These are phyloP conservation scores for Oreochromis tanganicae DNA, from an alignment of 2,113 vertebrate species.

Conservation along the genomic window DNA sequence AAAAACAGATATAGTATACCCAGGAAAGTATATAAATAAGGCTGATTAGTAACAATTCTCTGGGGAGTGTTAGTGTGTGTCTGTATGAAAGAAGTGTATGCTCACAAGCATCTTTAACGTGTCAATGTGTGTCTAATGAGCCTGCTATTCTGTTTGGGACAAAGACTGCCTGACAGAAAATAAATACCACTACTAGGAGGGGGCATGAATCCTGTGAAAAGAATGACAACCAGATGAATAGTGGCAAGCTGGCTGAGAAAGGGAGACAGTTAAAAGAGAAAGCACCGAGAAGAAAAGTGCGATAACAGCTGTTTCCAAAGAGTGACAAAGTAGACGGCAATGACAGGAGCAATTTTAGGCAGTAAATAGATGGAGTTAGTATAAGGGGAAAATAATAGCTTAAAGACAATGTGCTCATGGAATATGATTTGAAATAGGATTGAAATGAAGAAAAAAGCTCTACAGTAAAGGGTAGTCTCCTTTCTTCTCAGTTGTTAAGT, in stretches of 20 bases:
- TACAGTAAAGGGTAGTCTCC: fast-evolving
- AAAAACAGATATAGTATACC: not conserved
- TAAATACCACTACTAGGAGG: constrained; percentile 41
- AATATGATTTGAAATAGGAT: not conserved
- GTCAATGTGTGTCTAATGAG: constrained; percentile 12
- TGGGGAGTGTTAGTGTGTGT: not conserved
- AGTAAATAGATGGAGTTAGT: not conserved
- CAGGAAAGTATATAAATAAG: not conserved
- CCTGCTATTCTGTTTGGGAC: constrained; percentile 13
- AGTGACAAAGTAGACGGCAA: not conserved
- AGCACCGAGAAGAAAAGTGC: not conserved
- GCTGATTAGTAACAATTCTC: not conserved
- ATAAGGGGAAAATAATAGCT: not conserved
- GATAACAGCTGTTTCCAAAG: constrained; percentile 2
- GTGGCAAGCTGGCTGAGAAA: constrained; percentile 18
- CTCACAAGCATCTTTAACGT: not conserved
- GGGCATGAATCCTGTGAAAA: constrained; percentile 4
- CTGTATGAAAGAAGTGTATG: not conserved
- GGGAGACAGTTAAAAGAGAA: not conserved
- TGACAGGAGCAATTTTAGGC: not conserved
- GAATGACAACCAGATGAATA: constrained; percentile 43
- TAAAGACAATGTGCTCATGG: not conserved
- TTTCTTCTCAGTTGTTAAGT: not conserved
- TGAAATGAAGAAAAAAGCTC: not conserved
- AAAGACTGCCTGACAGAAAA: constrained; percentile 44